Base-by-base conservation (phyloP, 2,797 vertebrate genomes). In the Hapalemur alaotrensis region DNA sequence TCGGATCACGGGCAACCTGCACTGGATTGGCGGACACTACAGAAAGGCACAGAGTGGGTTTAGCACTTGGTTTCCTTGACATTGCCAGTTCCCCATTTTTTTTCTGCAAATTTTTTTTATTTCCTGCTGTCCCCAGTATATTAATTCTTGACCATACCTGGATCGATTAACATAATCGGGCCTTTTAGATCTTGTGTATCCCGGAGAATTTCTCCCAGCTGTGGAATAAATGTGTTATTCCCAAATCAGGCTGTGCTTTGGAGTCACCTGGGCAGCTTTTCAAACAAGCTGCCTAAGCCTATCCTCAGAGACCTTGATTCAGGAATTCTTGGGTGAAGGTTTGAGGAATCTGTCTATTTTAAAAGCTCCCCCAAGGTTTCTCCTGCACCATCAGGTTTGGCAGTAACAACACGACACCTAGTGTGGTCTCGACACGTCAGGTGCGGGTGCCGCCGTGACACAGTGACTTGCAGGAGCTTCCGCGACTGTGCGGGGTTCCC, bases 381-480 rank as follows among this genome's bases (percentile, higher is more conserved):
- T 35, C 18, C 41, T 48, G 38, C 1, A 7, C 67, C 22, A 12
- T 17, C 38, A 2, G 70, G 50, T n/a, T 23, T 43, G 41, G 32
- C 38, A 17, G 57, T 20, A 23, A 61, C 18, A 30, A 14, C 30
- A 35, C 48, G 20, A 32, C 6, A 5, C 70, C n/a, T 46, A 0
- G 14, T 25, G 4, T 69, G 43, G 30, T 79, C 17, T 75, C 48
- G 0, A 46, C 3, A 2, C 18, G 48, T 1, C 0, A 6, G 61
- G 38, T 11, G 1, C 18, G 23, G 50, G 23, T 23, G 13, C 0
- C 0, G 8, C 17, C 50, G 32, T 13, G 2, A 23, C 18, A 12
- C 30, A 11, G 1, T 11, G 23, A 35, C 48, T 5, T 61, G 18
- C 32, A 46, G 11, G 5, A 4, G 7, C 9, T 13, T 35, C 38